Conservation (phyloP, 2,888 invertebrate species). For the Idaea aversata region DNA sequence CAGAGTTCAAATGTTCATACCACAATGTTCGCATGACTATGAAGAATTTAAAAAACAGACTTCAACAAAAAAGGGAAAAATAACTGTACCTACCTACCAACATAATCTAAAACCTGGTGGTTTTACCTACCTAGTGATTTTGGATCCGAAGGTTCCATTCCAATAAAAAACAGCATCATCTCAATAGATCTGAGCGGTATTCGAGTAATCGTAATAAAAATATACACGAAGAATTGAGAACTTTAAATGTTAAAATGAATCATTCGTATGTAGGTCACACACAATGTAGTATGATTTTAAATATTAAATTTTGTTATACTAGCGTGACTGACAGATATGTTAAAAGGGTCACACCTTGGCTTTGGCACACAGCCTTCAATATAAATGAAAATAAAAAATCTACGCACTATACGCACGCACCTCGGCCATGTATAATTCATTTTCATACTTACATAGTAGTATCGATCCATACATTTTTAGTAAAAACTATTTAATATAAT, state of each 20-base stretch:
- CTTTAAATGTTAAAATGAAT: not conserved
- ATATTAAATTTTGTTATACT: not conserved
- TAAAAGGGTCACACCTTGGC: not conserved
- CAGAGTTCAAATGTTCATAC: too few species aligned
- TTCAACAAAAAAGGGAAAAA: too few species aligned
- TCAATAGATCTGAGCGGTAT: too few species aligned
- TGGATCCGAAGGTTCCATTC: too few species aligned
- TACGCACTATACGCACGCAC: not conserved
- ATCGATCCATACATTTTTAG: not conserved
- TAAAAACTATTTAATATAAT: not conserved
- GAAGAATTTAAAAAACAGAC: too few species aligned
- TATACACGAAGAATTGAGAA: too few species aligned
- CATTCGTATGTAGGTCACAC: not conserved
- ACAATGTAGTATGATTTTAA: not conserved
- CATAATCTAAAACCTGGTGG: too few species aligned
- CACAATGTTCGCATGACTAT: too few species aligned
- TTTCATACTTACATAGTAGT: not conserved
- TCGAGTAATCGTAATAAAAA: too few species aligned
- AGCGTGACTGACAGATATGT: not conserved
- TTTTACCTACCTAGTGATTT: too few species aligned
- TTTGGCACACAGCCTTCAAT: not conserved
- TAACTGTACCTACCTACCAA: too few species aligned
- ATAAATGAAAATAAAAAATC: constrained; percentile 3
- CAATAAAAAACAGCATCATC: too few species aligned
- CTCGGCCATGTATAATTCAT: not conserved